phyloP scores from a whole-genome alignment of 2,888 invertebrate species.

The Dysmachus trigonus region DNA sequence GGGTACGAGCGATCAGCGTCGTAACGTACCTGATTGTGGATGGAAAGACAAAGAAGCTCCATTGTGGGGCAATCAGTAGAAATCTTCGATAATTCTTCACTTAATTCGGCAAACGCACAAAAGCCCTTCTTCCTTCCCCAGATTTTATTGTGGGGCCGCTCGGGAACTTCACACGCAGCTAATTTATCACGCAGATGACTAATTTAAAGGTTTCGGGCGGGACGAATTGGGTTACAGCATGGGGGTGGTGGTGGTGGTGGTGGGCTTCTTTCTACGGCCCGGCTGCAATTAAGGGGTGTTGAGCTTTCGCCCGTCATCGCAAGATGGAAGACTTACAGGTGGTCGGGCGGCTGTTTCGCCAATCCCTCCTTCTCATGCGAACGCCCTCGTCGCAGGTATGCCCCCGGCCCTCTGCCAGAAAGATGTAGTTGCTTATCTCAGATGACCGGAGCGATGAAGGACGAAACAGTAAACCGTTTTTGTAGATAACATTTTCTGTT shows the following conservation, averaged over 20 bases:
- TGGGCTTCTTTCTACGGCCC: slow-evolving; percentile 30
- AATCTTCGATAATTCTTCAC: slow-evolving; percentile 42
- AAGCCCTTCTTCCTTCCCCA: not conserved
- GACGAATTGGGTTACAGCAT: not conserved
- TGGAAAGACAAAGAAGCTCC: slow-evolving; percentile 28
- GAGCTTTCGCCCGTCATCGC: not conserved
- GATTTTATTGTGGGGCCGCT: slow-evolving; percentile 1
- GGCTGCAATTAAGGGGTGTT: slow-evolving; percentile 34
- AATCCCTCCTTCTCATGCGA: not conserved
- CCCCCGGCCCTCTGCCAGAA: not conserved
- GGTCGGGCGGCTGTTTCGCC: not conserved
- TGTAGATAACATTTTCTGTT: slow-evolving; percentile 23
- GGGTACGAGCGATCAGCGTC: slow-evolving; percentile 1
- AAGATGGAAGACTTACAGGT: not conserved
- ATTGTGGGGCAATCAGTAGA: slow-evolving; percentile 32
- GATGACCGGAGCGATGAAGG: slow-evolving; percentile 16
- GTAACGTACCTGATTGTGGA: slow-evolving; percentile 25
- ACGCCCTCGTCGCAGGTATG: not conserved
- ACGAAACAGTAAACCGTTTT: slow-evolving; percentile 29
- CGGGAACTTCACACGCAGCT: slow-evolving; percentile 46
- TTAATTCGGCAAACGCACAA: slow-evolving; percentile 35
- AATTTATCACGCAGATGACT: slow-evolving; percentile 50
- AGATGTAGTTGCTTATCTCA: slow-evolving; percentile 13
- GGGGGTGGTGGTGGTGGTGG: not conserved
- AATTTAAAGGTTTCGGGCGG: slow-evolving; percentile 42